Base-by-base conservation (phyloP, 2,113 vertebrate genomes). In the Chamaea fasciata region DNA sequence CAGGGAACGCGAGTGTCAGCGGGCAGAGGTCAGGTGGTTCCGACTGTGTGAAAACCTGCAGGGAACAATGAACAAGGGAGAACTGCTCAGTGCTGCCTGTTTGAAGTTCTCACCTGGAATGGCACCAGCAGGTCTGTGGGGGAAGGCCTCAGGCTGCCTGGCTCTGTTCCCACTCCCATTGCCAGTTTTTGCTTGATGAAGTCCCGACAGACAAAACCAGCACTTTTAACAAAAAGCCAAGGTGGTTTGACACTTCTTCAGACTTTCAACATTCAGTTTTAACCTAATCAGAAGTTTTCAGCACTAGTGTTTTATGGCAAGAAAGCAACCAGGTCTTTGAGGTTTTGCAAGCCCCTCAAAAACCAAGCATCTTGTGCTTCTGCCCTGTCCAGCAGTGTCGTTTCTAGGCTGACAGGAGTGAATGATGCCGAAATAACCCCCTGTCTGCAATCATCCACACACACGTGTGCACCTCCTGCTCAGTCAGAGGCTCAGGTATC, bases 21-120 rank as follows among this genome's bases (percentile, higher is more conserved):
- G 98, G 37, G 98, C 97, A 22, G 98, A 99, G 10, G 96, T 98
- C 93, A 98, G 97, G 91, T 98, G 98, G 98, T 99, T 99, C 94
- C 98, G 98, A 87, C 98, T 98, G 96, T 99, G 98, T 78, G 99
- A 99, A 97, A 99, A 99, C 98, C 99, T 99, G 96, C 41, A 59
- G 22, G 53, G 8, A 33, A 15, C 16, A 87, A 21, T 0, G 0
- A n/a, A 42, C 0, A 3, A 4, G 42, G 41, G 24, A 42, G 11
- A 42, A 19, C 13, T 8, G 47, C 10, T 73, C 65, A 22, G 31
- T 2, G 0, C 13, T 14, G 77, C 7, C 42, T 73, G 11, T 0
- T 5, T 4, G 56, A 17, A 50, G 35, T 31, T 46, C 31, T 26
- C 39, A 18, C 46, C 52, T 11, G 49, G 12, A 23, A 28, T 15